A percentile compares a stretch with the other conserved stretches of the same genome.
These are phyloP conservation scores for Steinernema scapterisci DNA, from an alignment of 2,888 invertebrate species.

Conservation along the genomic window DNA sequence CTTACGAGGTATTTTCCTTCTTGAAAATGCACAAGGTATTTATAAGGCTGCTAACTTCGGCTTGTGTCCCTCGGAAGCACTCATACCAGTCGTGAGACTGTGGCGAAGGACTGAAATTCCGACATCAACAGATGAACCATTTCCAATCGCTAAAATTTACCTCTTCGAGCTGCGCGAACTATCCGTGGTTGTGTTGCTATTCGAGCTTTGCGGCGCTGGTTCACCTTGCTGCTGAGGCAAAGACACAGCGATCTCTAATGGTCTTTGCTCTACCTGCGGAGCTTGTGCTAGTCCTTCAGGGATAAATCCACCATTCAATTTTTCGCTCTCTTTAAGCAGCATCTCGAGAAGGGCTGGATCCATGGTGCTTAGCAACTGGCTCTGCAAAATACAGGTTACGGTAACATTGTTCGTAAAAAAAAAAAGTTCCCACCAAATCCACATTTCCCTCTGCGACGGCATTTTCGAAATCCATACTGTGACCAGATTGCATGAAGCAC, in stretches of 20 bases:
- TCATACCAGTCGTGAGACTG: not conserved
- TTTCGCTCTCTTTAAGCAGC: not conserved
- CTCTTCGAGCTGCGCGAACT: conserved; percentile 5
- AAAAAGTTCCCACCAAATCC: not conserved
- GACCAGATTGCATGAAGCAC: not conserved
- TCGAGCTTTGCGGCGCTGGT: conserved; percentile 4
- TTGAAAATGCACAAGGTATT: conserved; percentile 26
- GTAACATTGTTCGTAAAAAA: not conserved
- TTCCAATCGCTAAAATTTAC: not conserved
- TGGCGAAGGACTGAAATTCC: conserved; percentile 14
- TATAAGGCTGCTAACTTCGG: not conserved
- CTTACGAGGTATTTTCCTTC: conserved; percentile 24
- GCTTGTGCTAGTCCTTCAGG: not conserved
- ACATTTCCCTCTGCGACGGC: not conserved
- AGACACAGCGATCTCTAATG: not conserved
- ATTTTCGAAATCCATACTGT: conserved; percentile 1
- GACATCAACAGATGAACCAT: not conserved
- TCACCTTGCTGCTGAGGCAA: not conserved
- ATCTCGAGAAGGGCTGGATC: not conserved
- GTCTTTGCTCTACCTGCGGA: not conserved
- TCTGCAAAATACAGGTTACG: not conserved
- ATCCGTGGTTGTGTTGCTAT: conserved; percentile 15
- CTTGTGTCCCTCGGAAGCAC: not conserved
- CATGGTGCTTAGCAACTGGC: not conserved
- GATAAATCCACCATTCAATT: not conserved